Evolutionary conservation across 2,888 invertebrate genomes (phyloP).

Genomic region (Iphiclides podalirius): DNA sequence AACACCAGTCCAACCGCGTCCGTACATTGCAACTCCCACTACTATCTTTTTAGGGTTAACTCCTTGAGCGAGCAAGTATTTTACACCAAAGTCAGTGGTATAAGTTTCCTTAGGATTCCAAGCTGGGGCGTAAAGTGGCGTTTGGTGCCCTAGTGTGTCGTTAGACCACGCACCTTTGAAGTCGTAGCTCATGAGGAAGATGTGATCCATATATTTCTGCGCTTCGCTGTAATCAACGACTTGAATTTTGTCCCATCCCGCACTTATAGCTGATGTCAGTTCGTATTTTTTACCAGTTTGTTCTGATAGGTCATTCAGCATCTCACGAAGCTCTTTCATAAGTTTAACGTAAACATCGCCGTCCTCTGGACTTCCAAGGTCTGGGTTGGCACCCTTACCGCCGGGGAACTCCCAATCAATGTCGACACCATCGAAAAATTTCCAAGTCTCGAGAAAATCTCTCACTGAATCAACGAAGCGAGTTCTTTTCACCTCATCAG

Average conservation of each 20-base stretch:
- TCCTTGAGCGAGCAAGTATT: constrained; percentile 67
- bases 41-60: constrained; percentile 69
- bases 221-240: constrained; percentile 69
- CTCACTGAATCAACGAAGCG: constrained; percentile 70
- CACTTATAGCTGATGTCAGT: constrained; percentile 72
- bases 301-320: constrained; percentile 63
- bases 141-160: constrained; percentile 68
- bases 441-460: constrained; percentile 72
- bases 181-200: constrained; percentile 74
- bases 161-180: constrained; percentile 76
- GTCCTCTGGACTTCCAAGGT: constrained; percentile 65
- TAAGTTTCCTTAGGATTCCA: constrained; percentile 71
- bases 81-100: constrained; percentile 72
- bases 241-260: constrained; percentile 76
- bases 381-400: constrained; percentile 71
- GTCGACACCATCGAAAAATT: constrained; percentile 74
- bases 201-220: constrained; percentile 74
- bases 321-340: constrained; percentile 68
- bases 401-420: constrained; percentile 78
- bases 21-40: constrained; percentile 74
- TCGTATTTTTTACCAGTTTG: constrained; percentile 70
- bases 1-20: constrained; percentile 73
- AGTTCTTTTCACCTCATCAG: constrained; percentile 58
- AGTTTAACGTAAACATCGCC: constrained; percentile 61
- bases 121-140: constrained; percentile 62